Evolutionary conservation across 2,888 invertebrate genomes (phyloP), one percentile per base, ranked within the genome.

Genomic region (Melanargia galathea): DNA sequence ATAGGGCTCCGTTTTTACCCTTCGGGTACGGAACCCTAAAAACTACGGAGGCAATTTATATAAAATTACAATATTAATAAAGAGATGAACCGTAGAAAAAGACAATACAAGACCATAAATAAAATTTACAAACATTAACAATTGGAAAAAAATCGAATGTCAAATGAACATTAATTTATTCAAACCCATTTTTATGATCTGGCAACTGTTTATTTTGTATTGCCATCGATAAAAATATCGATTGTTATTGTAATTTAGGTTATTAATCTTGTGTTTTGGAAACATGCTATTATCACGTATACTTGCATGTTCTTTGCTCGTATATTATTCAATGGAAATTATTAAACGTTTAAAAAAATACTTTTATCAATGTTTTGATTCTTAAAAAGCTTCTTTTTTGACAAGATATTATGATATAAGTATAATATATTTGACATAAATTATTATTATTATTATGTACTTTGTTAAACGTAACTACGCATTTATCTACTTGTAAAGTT

Each of bases 111-210:
- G 46, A 30, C 48, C 48, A 58, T 58, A 58, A 58, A 58, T 46
- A 48, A 48, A n/a, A n/a, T n/a, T n/a, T 48, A 58, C 13, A 58
- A 64, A 48, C 60, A 51, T 51, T 66, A 62, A 70, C 68, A 70
- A 70, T 66, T 38, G 59, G 59, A 64, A 69, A 68, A 62, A 54
- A 68, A 63, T 59, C 55, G 55, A 64, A 62, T 60, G 62, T 63
- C 56, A 67, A 69, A 66, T 58, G 59, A 64, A 52, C 70, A 74
- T 82, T 89, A 90, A 90, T 90, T 86, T 87, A 90, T 90, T 88
- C 91, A 87, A 84, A 82, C 84, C 84, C 83, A 77, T 82, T 84
- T 90, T 90, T 90, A 91, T 90, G 84, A 87, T 82, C 90, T 90
- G 89, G 70, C 79, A 90, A 90, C 79, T 82, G 82, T 85, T 83